phyloP scores from a whole-genome alignment of 2,888 invertebrate species.

The Hydrotaea diabolus region DNA sequence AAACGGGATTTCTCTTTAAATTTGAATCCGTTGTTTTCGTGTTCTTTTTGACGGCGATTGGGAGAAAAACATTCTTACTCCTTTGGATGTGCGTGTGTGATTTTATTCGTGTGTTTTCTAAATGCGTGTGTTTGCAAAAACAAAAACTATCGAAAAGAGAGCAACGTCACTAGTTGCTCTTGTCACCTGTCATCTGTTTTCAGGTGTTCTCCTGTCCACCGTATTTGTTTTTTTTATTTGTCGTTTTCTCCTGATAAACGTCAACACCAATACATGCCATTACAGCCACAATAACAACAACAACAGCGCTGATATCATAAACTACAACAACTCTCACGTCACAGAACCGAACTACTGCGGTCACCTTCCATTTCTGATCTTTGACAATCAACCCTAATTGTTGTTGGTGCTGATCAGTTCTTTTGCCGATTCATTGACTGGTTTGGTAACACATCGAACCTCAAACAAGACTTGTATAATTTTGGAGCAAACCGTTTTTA shows the following conservation, averaged over 20 bases:
- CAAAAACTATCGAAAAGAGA: background rate
- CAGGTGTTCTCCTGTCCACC: background rate
- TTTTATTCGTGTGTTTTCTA: background rate
- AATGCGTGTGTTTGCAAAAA: background rate
- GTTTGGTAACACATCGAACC: constrained; percentile 21
- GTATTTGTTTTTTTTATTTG: constrained; percentile 13
- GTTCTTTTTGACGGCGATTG: background rate
- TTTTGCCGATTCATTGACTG: constrained; percentile 28
- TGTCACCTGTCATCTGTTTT: constrained; percentile 11
- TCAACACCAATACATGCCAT: background rate
- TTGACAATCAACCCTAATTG: constrained; percentile 37
- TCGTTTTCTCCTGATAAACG: background rate
- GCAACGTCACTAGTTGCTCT: constrained; percentile 37
- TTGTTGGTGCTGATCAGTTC: constrained; percentile 17
- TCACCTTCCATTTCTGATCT: constrained; percentile 32
- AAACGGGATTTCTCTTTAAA: too few species aligned
- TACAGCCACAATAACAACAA: background rate
- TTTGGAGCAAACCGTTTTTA: constrained; percentile 8
- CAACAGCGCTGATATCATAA: background rate
- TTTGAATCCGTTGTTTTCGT: constrained; percentile 23
- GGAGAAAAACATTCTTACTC: too few species aligned
- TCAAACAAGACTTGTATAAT: constrained; percentile 43
- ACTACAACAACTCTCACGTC: background rate
- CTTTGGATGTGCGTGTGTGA: background rate
- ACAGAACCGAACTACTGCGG: background rate